Base-by-base conservation (phyloP, 2,888 invertebrate species). In the Cryptus viduatorius region DNA sequence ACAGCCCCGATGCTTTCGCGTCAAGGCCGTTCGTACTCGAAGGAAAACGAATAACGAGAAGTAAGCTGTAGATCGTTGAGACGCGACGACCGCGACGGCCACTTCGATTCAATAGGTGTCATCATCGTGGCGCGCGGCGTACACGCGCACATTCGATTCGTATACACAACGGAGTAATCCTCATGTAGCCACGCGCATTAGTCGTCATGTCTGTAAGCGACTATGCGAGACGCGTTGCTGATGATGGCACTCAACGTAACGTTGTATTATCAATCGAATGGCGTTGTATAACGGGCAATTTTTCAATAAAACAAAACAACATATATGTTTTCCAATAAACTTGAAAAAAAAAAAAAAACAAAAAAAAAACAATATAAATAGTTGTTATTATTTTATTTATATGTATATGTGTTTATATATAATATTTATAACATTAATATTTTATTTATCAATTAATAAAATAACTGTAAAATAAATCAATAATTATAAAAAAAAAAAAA, bases 11-110 rank as follows among this genome's bases (percentile, higher is more conserved):
- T 79, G 24, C 76, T 50, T 79, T 82, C 82, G 79, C 88, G 88
- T 88, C 91, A 92, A 92, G 92, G 91, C 91, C 90, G 89, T 90
- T 89, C 87, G 88, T 85, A 61, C 16, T 29, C 65, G 53, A 61
- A 37, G 48, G 31, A 42, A 48, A 80, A 76, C 37, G 67, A 46
- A 59, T 37, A 31, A 48, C 67, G 72, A 59, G 48, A 56, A 59
- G 56, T 48, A 10, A 50, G 48, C 65, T 29, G 48, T 72, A 50
- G 71, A 59, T 59, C 67, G 50, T 24, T 71, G 64, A 79, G 69
- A 79, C 79, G 37, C 78, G 68, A 65, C 71, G 67, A 76, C 73
- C 53, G 48, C 79, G 50, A 82, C 71, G 79, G 79, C 53, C 75
- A 64, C 75, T 76, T 86, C 88, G 87, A 89, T 89, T 87, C 87